phyloP scores from a whole-genome alignment of 92 coral and sea anemone species.

The Epizoanthus ramosus region DNA sequence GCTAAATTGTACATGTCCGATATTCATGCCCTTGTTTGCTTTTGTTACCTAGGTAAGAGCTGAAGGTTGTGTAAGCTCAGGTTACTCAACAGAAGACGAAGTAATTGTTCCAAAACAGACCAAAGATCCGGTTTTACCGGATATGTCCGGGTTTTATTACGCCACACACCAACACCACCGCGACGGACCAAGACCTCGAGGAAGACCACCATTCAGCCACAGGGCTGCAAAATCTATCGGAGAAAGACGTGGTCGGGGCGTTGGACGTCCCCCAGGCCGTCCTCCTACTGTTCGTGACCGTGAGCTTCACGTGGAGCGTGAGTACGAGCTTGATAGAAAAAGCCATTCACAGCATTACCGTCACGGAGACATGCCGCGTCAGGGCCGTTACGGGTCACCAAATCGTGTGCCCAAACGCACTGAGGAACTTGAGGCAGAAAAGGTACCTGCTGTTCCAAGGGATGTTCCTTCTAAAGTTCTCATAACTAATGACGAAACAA shows the following conservation, averaged over 20 bases:
- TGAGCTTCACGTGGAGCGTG: constrained; percentile 63
- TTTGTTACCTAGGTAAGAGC: constrained; percentile 68
- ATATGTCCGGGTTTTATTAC: constrained; percentile 83
- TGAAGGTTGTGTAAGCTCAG: constrained; percentile 70
- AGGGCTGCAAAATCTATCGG: constrained; percentile 61
- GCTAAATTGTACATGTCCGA: not conserved
- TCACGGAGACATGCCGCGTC: constrained; percentile 61
- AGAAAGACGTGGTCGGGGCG: constrained; percentile 69
- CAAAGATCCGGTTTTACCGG: constrained; percentile 55
- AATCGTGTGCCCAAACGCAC: constrained; percentile 48
- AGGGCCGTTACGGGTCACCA: constrained; percentile 63
- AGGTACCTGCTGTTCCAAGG: constrained; percentile 43
- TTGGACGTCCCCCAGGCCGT: constrained; percentile 72
- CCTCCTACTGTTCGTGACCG: constrained; percentile 63
- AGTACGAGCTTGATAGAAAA: constrained; percentile 50
- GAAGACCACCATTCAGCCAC: constrained; percentile 82
- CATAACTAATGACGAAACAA: constrained; percentile 36
- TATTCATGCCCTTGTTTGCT: constrained; percentile 13
- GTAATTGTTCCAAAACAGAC: constrained; percentile 44
- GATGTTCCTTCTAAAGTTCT: constrained; percentile 35
- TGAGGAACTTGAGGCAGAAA: constrained; percentile 43
- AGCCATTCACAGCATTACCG: constrained; percentile 47
- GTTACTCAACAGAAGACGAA: constrained; percentile 80
- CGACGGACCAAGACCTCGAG: constrained; percentile 82
- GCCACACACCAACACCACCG: constrained; percentile 82